Percentiles rank a stretch among this genome's conserved stretches.
Conservation (phyloP, 1,140 invertebrate species). For the Cyclina sinensis region DNA sequence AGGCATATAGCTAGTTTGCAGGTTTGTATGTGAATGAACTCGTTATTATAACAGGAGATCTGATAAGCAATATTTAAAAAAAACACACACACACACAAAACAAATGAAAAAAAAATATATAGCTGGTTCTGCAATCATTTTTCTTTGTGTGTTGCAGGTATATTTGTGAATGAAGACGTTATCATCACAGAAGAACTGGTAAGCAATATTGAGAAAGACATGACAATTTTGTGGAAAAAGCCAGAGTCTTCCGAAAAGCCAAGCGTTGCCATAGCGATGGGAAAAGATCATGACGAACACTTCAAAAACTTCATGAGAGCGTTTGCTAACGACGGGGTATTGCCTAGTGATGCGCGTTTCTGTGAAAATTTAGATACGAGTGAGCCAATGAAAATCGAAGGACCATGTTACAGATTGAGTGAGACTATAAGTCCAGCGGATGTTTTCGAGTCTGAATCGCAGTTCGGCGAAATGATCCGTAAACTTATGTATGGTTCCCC, state of each 20-base stretch:
- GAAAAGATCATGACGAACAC: conserved; percentile 37
- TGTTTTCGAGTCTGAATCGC: conserved; percentile 64
- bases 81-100: too few species aligned
- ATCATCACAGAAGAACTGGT: conserved; percentile 69
- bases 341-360: conserved; percentile 25
- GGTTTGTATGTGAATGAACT: too few species aligned
- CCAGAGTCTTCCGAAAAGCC: background rate
- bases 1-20: too few species aligned
- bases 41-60: too few species aligned
- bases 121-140: too few species aligned
- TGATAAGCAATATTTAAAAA: too few species aligned
- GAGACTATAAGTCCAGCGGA: conserved; percentile 57
- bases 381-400: background rate
- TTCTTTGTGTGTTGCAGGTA: conserved; percentile 45
- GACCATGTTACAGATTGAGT: conserved; percentile 24
- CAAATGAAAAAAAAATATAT: too few species aligned
- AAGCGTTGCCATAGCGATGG: conserved; percentile 54
- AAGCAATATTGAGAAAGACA: conserved; percentile 52
- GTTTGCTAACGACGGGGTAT: conserved; percentile 19
- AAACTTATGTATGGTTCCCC: conserved; percentile 63
- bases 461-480: conserved; percentile 60
- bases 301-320: conserved; percentile 57
- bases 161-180: conserved; percentile 73
- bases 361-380: conserved; percentile 40
- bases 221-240: conserved; percentile 43